Base-by-base conservation (phyloP, 1,140 invertebrate species). In the Drosophila obscura region DNA sequence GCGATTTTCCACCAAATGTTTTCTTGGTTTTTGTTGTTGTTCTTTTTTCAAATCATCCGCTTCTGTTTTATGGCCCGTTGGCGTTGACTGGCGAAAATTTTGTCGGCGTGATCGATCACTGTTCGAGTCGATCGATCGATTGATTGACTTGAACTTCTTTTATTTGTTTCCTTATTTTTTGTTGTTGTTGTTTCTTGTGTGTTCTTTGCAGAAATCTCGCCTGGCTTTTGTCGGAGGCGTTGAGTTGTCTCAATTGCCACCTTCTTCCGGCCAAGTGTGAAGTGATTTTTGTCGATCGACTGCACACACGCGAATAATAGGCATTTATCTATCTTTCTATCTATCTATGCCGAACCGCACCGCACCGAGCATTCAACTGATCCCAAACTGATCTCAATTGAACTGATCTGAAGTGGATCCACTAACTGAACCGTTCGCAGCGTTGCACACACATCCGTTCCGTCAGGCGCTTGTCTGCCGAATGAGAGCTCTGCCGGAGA, bases 221-320 rank as follows among this genome's bases (percentile, higher is more conserved):
- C 56, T 59, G 43, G 28, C 39, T 41, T 13, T 22, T 68, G 72
- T 52, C 44, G 44, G 69, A 65, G 45, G 69, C 71, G 82, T 78
- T 87, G 82, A 85, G 81, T 59, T 72, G 65, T 62, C 82, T 85
- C 81, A 82, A 77, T 82, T 85, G 78, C 78, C 81, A 85, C 81
- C 82, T 82, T 82, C 63, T 82, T 82, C 71, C 71, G 74, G 60
- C 60, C 57, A 75, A 87, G 81, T 87, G 82, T 60, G 82, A 85
- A 87, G 44, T 77, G 82, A 85, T 53, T 53, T 24, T 48, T 61
- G 8, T 45, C 64, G 41, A 39, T 39, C 39, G 13, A 26, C 41
- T 31, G 39, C n/a, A 44, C 35, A 13, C 35, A 39, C 35, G 35
- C 35, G 35, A 39, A 39, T 28, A 28, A 28, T 39, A 13, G 35